Evolutionary conservation across 2,797 vertebrate genomes (phyloP), one percentile per base, ranked within the genome.

Genomic region (Pagetopsis macropterus): DNA sequence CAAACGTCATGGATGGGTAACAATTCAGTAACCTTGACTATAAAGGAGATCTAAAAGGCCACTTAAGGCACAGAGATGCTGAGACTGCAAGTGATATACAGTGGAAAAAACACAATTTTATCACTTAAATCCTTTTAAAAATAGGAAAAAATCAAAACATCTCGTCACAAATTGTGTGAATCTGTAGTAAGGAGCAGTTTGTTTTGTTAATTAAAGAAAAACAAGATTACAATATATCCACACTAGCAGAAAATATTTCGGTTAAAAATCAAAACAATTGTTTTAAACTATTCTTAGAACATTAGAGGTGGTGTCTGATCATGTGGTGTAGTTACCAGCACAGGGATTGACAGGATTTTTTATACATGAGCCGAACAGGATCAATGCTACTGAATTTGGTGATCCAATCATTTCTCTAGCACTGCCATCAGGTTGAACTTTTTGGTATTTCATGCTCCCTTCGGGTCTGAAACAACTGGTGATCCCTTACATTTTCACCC

Each of bases 11-110:
- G 17, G 45, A 37, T 37, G 43, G 8, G 17, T 37, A 71, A 79
- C 50, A 56, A n/a, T 50, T 52, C 61, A 79, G 67, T 74, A 77
- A 80, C n/a, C 1, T 19, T 44, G 44, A 27, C 21, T 16, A 68
- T 37, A 61, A 61, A 78, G n/a, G 72, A 9, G 7, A 56, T 67
- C 21, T 68, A 16, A 76, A 87, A 82, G 86, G 78, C 17, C 81
- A 87, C 75, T 70, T 80, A 1, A 49, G 62, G 51, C 65, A 71
- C 43, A 40, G 40, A 62, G 16, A 57, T 65, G 43, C 12, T 62
- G 41, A 58, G 12, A 50, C 19, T 62, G 67, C 23, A 52, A 64
- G 55, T 65, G 49, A 48, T 54, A 21, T 33, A 44, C 59, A 55
- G n/a, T 4, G n/a, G 21, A 56, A 55, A 0, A 60, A 75, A 11